Base-by-base conservation (phyloP, 2,888 invertebrate genomes). In the Papilio gigon region DNA sequence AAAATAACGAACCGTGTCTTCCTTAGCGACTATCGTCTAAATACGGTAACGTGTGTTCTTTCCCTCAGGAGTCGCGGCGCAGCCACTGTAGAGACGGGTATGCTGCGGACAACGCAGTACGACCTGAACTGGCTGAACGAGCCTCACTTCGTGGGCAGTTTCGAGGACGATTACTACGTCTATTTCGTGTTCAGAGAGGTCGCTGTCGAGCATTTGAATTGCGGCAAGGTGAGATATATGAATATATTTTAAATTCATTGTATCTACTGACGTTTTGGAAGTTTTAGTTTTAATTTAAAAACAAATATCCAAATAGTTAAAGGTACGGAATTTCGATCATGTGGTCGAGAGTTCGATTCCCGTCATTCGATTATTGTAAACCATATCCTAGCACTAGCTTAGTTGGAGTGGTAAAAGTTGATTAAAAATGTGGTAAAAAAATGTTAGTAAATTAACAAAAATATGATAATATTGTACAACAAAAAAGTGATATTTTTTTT, bases 111-210 rank as follows among this genome's bases (percentile, higher is more conserved):
- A 0, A 94, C 94, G 62, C 96, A 96, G 80, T 96, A 95, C 80
- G 95, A 97, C 81, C 94, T 95, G 76, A 96, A 96, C 80, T 98
- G 97, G 97, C 90, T 98, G 59, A 97, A 97, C 84, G 97, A 97
- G 77, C 98, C 98, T 0, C 96, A 97, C 82, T 98, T 98, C 82
- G 97, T 98, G 58, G 97, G 97, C 44, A 96, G 97, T 70, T 98
- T 98, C 81, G 98, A 98, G 84, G 96, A 96, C 44, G 97, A 96
- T 61, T 93, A 95, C 76, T 97, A 96, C 85, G 95, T 98, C 0
- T 98, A 97, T 83, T 98, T 98, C 85, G 93, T 98, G 73, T 98
- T 98, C 83, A 93, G 98, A 69, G 98, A 98, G 86, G 94, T 95
- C 20, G 98, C 98, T 17, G 96, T 98, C 14, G 98, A 98, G 86